Percentiles rank a stretch among this genome's conserved stretches.
These are phyloP conservation scores for Tonatia bakeri DNA, from an alignment of 2,113 vertebrate genomes.

Conservation along the genomic window DNA sequence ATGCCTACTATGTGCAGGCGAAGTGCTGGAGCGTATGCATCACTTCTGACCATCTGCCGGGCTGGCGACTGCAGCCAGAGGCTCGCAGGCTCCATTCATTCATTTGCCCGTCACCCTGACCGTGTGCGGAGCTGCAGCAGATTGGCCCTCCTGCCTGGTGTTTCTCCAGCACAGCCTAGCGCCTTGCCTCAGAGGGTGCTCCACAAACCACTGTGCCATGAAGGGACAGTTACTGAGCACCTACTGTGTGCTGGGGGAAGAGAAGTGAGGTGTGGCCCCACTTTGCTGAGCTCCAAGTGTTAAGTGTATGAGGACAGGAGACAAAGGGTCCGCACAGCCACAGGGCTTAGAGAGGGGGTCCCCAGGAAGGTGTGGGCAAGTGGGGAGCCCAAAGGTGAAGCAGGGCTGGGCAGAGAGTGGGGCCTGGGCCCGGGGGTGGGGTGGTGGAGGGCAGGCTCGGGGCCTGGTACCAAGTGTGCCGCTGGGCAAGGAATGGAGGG, in stretches of 20 bases:
- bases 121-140: neutral
- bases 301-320: neutral
- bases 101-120: neutral
- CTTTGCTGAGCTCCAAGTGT: neutral
- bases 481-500: neutral
- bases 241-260: neutral
- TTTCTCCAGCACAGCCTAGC: neutral
- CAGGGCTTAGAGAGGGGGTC: too few relatives aligned
- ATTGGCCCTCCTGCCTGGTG: neutral
- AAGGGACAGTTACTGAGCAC: neutral
- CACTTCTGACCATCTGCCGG: neutral
- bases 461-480: neutral
- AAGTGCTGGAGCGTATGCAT: fast-evolving
- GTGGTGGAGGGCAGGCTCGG: neutral
- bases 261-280: neutral
- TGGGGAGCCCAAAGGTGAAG: neutral
- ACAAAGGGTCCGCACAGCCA: neutral
- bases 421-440: neutral
- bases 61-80: neutral
- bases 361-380: neutral
- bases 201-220: neutral
- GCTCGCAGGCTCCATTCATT: neutral
- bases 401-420: neutral
- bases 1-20: fast-evolving
- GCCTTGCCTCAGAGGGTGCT: fast-evolving